Evolutionary conservation across 2,113 vertebrate genomes (phyloP), one percentile per base, ranked within the genome.

Genomic region (Odocoileus virginianus): DNA sequence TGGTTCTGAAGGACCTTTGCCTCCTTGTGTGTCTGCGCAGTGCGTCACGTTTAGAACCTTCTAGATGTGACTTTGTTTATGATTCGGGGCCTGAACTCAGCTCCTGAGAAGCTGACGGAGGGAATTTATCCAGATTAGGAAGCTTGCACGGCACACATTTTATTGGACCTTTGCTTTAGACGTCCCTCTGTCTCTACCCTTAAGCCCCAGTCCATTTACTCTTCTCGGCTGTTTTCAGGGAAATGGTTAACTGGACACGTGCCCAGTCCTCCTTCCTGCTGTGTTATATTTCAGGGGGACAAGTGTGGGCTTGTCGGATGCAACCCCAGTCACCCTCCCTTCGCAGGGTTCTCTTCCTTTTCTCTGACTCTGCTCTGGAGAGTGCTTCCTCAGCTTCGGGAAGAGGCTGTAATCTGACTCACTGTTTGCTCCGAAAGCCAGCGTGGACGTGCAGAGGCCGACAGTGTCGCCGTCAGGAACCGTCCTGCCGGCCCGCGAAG

Each of bases 401-500:
- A 83, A 36, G 52, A 83, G 81, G 81, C 52, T 83, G 12, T 10
- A 36, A 36, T 27, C 52, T 36, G 9, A 15, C 14, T 36, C 81
- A 36, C 19, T 6, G 12, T 36, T 83, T 0, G 33, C 81, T 83
- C 52, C 2, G n/a, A 83, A 55, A 27, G 33, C 52, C 52, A 36
- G 81, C 1, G 52, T 16, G 71, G 71, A 4, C 0, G 6, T 6
- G 12, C 15, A 50, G 47, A 40, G 61, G 47, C 50, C 5, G 10
- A 1, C 33, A 2, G 36, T 19, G 11, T 52, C 4, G 3, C 33
- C 15, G 0, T 2, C 25, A 8, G 7, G 7, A 17, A 10, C 17
- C 12, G 15, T 9, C 54, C 4, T 14, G 54, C 27, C 1, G 3
- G 4, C 0, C 7, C 0, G 2, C 0, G 9, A 36, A 40, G 16